Evolutionary conservation across 2,888 invertebrate genomes (phyloP), one percentile per base, ranked within the genome.

Genomic region (Leucania comma): DNA sequence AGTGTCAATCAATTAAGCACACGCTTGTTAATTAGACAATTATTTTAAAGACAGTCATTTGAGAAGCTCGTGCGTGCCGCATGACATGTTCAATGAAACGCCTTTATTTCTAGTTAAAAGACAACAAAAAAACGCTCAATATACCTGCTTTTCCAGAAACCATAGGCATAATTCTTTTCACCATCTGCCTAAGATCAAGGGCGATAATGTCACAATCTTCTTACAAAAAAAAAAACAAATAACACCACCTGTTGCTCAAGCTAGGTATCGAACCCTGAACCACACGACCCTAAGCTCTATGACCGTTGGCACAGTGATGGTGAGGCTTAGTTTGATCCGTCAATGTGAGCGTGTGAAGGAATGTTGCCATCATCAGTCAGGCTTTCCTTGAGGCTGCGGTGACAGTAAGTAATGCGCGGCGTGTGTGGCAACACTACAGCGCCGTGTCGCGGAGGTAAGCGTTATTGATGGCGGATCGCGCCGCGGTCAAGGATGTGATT

Each of bases 401-500:
- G 68, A 75, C 82, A 76, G 32, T 68, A 73, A 72, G 59, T 66
- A 67, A 68, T 78, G 65, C 50, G 58, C 53, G 63, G 51, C 6
- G 46, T 48, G 46, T 67, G 74, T 54, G 60, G 71, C 56, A 58
- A 80, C 81, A 66, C 56, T 56, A 1, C 35, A 20, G 3, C 35
- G 54, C 12, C 2, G n/a, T 20, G 50, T n/a, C 70, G 53, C 50
- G 29, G 51, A 22, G 29, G 46, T 80, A 73, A 82, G 83, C 71
- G 68, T 68, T 82, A 78, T 80, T 78, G 75, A 82, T 80, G 67
- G 63, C 54, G 69, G 74, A 61, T 61, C 56, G 50, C 26, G 66
- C 84, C 1, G 68, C 82, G 84, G 87, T 87, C 88, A 88, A 86
- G 88, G 88, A 77, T 67, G 68, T 65, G 68, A 57, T 26, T 32